Evolutionary conservation across 1,140 invertebrate species (phyloP).

Genomic region (Drosophila neocordata): DNA sequence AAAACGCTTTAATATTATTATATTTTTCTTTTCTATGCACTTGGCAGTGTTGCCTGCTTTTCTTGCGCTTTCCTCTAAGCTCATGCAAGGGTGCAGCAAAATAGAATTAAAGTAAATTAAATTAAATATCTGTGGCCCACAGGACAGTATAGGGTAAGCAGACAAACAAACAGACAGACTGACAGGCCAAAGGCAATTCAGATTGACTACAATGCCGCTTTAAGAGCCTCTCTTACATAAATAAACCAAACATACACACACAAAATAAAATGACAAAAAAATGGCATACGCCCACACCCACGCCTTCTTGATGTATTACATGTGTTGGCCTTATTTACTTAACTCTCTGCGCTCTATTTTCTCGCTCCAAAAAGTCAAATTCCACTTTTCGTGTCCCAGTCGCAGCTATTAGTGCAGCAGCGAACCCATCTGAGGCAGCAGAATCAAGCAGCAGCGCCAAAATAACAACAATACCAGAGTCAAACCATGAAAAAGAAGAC

Average conservation of each 20-base stretch:
- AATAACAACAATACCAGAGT: slow-evolving; percentile 41
- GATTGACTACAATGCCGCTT: slow-evolving; percentile 50
- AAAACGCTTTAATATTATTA: slow-evolving; percentile 81
- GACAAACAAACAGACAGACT: neutral
- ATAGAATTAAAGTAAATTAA: slow-evolving; percentile 70
- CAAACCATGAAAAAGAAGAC: slow-evolving; percentile 66
- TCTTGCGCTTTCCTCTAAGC: slow-evolving; percentile 37
- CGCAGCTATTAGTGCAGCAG: slow-evolving; percentile 71
- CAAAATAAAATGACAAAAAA: neutral
- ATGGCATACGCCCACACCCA: slow-evolving; percentile 22
- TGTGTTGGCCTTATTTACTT: slow-evolving; percentile 81
- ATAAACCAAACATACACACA: slow-evolving; percentile 35
- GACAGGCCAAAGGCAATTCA: slow-evolving; percentile 30
- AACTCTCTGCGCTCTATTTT: slow-evolving; percentile 78
- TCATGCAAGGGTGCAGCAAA: slow-evolving; percentile 15
- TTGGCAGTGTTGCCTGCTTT: slow-evolving; percentile 49
- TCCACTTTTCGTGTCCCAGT: slow-evolving; percentile 61
- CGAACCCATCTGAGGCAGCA: neutral
- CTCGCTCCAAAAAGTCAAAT: slow-evolving; percentile 76
- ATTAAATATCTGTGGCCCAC: slow-evolving; percentile 53
- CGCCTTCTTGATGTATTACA: slow-evolving; percentile 70
- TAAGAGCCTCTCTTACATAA: slow-evolving; percentile 41
- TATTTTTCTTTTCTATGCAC: slow-evolving; percentile 75
- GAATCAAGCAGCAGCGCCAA: slow-evolving; percentile 9
- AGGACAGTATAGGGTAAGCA: neutral